Percentiles rank a stretch among this genome's conserved stretches.
Evolutionary conservation across 2,113 vertebrate species (phyloP).

Genomic region (Pontoporia blainvillei): DNA sequence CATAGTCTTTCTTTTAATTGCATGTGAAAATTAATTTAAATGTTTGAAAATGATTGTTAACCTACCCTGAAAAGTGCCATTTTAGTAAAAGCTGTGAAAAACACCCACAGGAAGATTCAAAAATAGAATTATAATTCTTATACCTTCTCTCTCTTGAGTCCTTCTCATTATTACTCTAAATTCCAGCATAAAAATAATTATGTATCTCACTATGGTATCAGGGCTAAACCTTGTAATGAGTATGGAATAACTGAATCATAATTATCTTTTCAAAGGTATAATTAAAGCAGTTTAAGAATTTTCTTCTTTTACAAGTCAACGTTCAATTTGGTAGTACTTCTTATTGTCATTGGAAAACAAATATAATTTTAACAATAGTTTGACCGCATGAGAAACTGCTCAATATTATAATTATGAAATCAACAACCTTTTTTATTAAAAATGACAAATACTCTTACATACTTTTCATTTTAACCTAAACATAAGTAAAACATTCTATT

Average conservation of each 20-base stretch:
- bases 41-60: neutral
- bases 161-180: conserved; percentile 49
- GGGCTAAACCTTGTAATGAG: conserved; percentile 8
- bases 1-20: neutral
- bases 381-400: neutral
- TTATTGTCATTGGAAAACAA: conserved; percentile 11
- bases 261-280: conserved; percentile 43
- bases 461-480: neutral
- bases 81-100: conserved; percentile 31
- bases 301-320: neutral
- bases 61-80: neutral
- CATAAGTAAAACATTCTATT: neutral
- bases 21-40: conserved; percentile 11
- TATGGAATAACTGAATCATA: conserved; percentile 30
- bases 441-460: neutral
- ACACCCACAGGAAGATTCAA: neutral
- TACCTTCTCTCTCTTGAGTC: conserved; percentile 12
- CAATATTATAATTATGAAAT: neutral
- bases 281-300: neutral
- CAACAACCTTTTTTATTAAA: neutral
- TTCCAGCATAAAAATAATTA: conserved; percentile 3
- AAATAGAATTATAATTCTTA: conserved; percentile 27
- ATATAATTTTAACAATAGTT: neutral
- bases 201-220: neutral
- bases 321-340: neutral